A percentile compares a stretch with the other conserved stretches of the same genome.
phyloP scores from a whole-genome alignment of 2,797 vertebrate species.

The Trichosurus vulpecula region DNA sequence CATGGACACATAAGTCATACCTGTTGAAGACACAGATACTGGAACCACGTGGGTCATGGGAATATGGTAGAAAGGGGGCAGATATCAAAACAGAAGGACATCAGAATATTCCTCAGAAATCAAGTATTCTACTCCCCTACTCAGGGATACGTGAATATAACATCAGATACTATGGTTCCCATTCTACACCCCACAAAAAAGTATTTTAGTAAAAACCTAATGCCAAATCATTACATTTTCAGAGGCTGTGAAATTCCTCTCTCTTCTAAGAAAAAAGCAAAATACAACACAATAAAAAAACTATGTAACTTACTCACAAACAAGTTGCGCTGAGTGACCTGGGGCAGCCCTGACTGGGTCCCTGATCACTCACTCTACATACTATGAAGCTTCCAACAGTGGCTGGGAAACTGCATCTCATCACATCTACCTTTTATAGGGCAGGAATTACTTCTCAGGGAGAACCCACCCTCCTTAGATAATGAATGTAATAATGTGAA shows the following conservation, averaged over 20 bases:
- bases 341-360: neutral
- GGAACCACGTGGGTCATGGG: neutral
- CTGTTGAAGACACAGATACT: constrained; percentile 56
- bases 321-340: neutral
- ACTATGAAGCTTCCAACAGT: neutral
- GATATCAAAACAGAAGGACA: neutral
- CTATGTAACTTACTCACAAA: neutral
- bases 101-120: neutral
- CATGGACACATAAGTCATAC: constrained; percentile 59
- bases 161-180: constrained; percentile 20
- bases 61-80: neutral
- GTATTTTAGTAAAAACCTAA: neutral
- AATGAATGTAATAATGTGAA: constrained; percentile 30
- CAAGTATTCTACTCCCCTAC: neutral
- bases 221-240: neutral
- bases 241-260: neutral
- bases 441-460: neutral
- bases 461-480: constrained; percentile 7
- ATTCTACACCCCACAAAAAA: neutral
- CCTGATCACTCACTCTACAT: neutral
- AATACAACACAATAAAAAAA: neutral
- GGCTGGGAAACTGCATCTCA: neutral
- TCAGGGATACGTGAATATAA: constrained; percentile 10
- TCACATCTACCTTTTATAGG: neutral
- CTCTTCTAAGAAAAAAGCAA: neutral